Percentiles rank a stretch among this genome's conserved stretches.
Conservation (phyloP, 1,140 invertebrate species). For the Diploscapter pachys region DNA sequence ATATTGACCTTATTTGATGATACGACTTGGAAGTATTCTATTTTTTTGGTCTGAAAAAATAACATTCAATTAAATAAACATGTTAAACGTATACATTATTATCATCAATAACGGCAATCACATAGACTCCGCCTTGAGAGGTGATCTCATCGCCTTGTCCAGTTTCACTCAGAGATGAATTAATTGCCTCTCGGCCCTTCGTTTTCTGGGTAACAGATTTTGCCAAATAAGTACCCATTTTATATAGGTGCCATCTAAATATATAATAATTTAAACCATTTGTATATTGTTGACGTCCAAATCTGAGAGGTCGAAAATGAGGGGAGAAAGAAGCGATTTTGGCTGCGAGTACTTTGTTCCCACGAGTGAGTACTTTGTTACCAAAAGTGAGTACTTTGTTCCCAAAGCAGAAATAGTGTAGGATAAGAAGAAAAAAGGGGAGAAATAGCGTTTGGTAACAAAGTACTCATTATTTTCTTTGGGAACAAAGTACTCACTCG, state of each 20-base stretch:
- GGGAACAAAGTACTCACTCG: no score
- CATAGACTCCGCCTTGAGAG: constrained; percentile 38
- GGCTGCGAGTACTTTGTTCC: no score
- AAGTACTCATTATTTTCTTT: no score
- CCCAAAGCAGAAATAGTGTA: no score
- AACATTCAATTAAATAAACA: background rate
- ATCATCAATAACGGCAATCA: no score
- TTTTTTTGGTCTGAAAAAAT: background rate
- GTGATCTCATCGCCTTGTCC: background rate
- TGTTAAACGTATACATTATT: background rate
- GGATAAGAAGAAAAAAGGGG: no score
- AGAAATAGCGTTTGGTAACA: no score
- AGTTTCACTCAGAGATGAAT: background rate
- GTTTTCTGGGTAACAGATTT: constrained; percentile 24
- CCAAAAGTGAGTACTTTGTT: no score
- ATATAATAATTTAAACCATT: background rate
- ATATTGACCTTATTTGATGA: constrained; percentile 68
- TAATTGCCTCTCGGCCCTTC: background rate
- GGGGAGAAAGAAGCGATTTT: no score
- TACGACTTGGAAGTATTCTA: constrained; percentile 20
- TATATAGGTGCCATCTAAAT: constrained; percentile 33
- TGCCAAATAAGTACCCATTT: background rate
- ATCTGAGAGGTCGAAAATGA: no score
- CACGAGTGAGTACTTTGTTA: no score
- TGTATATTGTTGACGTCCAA: no score